Evolutionary conservation across 2,113 vertebrate genomes (phyloP).

Genomic region (Pachyramphus minor): DNA sequence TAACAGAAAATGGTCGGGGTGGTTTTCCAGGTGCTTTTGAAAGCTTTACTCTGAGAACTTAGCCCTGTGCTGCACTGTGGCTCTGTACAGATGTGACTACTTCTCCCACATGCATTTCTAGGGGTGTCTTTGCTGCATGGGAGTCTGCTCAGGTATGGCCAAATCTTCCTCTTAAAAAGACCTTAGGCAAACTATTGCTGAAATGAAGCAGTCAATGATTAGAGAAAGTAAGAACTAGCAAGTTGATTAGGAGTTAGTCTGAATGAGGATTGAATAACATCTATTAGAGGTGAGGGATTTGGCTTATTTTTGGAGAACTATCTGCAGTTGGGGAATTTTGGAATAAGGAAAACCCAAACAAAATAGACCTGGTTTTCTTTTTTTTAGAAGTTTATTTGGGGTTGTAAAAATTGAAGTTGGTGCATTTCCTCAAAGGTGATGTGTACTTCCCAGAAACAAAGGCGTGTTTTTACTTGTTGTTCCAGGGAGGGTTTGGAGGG

Average conservation of each 20-base stretch:
- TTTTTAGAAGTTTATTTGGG: neutral
- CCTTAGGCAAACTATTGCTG: neutral
- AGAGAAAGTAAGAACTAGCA: neutral
- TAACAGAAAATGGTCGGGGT: neutral
- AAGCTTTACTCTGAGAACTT: neutral
- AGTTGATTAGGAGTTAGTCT: neutral
- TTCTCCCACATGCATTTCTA: neutral
- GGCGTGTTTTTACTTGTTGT: neutral
- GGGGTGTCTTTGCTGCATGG: neutral
- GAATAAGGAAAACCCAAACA: neutral
- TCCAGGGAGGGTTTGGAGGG: no score
- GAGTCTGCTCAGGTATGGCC: neutral
- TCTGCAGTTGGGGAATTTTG: neutral
- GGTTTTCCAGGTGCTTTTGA: neutral
- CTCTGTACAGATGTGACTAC: fast-evolving
- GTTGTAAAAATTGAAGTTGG: neutral
- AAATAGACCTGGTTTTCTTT: neutral
- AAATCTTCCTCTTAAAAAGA: neutral
- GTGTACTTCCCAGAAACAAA: neutral
- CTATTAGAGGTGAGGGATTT: neutral
- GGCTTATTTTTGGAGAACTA: neutral
- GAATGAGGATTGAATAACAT: neutral
- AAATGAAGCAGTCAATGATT: neutral
- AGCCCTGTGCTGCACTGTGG: neutral
- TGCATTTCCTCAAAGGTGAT: neutral